Conservation (phyloP, 1,140 invertebrate species). For the Dufourea novaeangliae region DNA sequence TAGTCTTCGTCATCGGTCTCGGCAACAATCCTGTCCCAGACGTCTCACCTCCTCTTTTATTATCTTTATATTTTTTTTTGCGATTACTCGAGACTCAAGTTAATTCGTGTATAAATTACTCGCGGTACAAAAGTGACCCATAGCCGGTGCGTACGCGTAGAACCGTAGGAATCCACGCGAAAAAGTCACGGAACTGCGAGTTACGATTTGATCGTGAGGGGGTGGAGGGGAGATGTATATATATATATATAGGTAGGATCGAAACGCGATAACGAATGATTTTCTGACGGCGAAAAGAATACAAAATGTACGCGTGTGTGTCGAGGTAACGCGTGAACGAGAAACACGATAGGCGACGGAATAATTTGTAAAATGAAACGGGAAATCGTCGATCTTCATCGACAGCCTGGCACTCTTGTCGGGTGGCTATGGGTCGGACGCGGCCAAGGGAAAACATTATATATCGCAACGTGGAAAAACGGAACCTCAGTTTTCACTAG, state of each 20-base stretch:
- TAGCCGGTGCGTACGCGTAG: conserved; percentile 51
- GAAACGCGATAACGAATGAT: neutral
- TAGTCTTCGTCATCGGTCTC: conserved; percentile 77
- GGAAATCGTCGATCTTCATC: conserved; percentile 13
- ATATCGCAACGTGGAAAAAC: conserved; percentile 23
- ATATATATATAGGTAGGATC: neutral
- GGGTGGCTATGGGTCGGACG: conserved; percentile 64
- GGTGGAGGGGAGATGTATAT: neutral
- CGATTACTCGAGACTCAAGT: conserved; percentile 65
- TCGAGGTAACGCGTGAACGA: neutral
- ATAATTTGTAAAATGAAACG: conserved; percentile 10
- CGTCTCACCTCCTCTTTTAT: conserved; percentile 70
- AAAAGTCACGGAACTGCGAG: neutral
- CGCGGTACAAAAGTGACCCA: conserved; percentile 60
- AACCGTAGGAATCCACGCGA: neutral
- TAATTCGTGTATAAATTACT: conserved; percentile 32
- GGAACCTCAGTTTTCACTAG: conserved; percentile 73
- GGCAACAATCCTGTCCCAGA: conserved; percentile 71
- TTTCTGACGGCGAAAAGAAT: neutral
- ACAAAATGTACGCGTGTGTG: neutral
- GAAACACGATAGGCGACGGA: neutral
- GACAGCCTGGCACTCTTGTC: conserved; percentile 18
- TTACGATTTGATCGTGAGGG: neutral
- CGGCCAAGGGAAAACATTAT: conserved; percentile 36
- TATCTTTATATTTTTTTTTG: conserved; percentile 57